Evolutionary conservation across 2,797 vertebrate genomes (phyloP), one percentile per base, ranked within the genome.

Genomic region (Ciconia nigra): DNA sequence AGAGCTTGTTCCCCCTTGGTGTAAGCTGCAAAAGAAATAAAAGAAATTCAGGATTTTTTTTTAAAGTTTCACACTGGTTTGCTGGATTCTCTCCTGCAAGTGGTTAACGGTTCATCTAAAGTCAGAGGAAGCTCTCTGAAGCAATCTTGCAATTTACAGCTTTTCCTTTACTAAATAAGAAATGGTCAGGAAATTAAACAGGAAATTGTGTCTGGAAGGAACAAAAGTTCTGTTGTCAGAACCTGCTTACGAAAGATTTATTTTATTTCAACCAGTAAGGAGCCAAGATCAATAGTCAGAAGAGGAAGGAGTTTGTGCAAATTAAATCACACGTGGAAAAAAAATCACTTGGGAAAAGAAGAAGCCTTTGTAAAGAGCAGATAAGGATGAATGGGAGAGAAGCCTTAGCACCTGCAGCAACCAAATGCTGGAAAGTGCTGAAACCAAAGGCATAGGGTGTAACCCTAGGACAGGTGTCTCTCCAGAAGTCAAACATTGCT

Each of bases 161-260:
- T 96, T 96, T 93, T 90, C 78, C 87, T 87, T 88, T 79, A 49
- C 90, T 80, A 71, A 94, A 58, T 78, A 85, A 95, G 91, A 93
- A 97, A 92, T 3, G 5, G 89, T 46, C 96, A 93, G 96, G 95
- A 97, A 96, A 96, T 97, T 84, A 96, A 94, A 95, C 95, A 96
- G 96, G 96, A 97, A 96, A 97, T 96, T 95, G 93, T 89, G 94
- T 95, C 96, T 97, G 84, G 95, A 94, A 96, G 79, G 92, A 92
- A 95, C 90, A 96, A 78, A 95, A 96, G 91, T 92, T 96, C 76
- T 0, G 8, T 95, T 96, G 94, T 95, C 95, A 94, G 82, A 91
- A 83, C 52, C 15, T 57, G 84, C 82, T 96, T 96, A 80, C 13
- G 12, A 85, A 96, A 94, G 84, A 83, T 91, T 96, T 85, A 70